phyloP scores from a whole-genome alignment of 2,797 vertebrate species.

The Clangula hyemalis region DNA sequence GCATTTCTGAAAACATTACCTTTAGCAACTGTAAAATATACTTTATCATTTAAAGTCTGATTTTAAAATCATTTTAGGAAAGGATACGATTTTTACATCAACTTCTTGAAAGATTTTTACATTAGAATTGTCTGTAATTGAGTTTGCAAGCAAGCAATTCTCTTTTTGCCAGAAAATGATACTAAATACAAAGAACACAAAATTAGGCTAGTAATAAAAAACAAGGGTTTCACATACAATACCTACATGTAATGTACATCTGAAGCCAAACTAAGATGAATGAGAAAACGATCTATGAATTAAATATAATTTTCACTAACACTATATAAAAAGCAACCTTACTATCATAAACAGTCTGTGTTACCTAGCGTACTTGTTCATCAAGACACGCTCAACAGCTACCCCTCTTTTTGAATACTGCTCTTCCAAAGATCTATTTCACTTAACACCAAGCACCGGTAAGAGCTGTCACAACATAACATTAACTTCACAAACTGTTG shows the following conservation, averaged over 20 bases:
- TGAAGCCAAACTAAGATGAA: not conserved
- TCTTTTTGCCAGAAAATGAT: not conserved
- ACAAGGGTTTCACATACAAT: rapidly evolving
- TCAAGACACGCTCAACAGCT: not conserved
- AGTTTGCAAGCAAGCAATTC: not conserved
- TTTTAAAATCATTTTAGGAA: not conserved
- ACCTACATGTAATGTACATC: rapidly evolving
- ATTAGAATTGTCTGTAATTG: not conserved
- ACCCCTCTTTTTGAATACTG: not conserved
- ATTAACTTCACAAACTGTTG: not conserved
- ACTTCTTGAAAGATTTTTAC: not conserved
- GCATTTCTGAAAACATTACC: not conserved
- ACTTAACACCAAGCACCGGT: not conserved
- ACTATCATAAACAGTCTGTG: not conserved
- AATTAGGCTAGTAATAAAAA: not conserved
- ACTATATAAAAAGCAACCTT: not conserved
- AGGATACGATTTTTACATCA: not conserved
- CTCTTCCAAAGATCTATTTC: not conserved
- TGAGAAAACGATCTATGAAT: not conserved
- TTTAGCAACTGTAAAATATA: not conserved
- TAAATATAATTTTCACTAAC: not conserved
- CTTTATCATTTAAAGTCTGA: not conserved
- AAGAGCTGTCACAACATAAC: not conserved
- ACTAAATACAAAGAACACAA: not conserved
- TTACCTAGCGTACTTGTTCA: not conserved